Percentiles rank a stretch among this genome's conserved stretches.
Conservation (phyloP, 2,113 vertebrate genomes). For the Gnathonemus longibarbis region DNA sequence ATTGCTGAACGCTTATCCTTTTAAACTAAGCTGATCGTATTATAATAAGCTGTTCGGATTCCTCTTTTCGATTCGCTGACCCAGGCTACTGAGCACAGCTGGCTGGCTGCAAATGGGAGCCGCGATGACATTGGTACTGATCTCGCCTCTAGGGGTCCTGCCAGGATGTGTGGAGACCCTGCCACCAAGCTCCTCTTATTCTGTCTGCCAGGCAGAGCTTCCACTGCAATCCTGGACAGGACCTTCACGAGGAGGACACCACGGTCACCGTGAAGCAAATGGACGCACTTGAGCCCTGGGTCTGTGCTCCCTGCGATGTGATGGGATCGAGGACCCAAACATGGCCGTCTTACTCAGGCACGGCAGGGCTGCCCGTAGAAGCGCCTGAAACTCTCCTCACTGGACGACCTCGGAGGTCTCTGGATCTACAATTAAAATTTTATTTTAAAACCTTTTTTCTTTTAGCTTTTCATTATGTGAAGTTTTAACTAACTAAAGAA, state of each 20-base stretch:
- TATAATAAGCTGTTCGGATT: slow-evolving; percentile 5
- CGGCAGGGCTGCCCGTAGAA: background rate
- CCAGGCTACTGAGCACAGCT: background rate
- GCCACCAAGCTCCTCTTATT: slow-evolving; percentile 48
- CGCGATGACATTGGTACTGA: background rate
- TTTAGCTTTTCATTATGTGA: background rate
- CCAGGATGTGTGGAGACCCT: slow-evolving; percentile 93
- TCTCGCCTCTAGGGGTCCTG: slow-evolving; percentile 68
- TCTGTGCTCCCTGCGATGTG: slow-evolving; percentile 43
- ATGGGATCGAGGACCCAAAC: slow-evolving; percentile 21
- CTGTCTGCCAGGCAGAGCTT: slow-evolving; percentile 81
- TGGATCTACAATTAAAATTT: background rate
- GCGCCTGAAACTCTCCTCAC: background rate
- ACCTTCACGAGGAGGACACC: slow-evolving; percentile 87
- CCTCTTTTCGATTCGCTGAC: background rate
- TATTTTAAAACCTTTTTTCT: background rate
- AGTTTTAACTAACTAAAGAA: background rate
- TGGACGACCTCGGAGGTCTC: background rate
- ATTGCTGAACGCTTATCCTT: slow-evolving; percentile 36
- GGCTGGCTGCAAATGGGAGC: background rate
- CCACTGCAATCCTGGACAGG: slow-evolving; percentile 87
- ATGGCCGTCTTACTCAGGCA: background rate
- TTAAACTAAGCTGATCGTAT: slow-evolving; percentile 33
- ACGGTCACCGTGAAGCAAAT: slow-evolving; percentile 94
- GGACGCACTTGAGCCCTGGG: slow-evolving; percentile 92